phyloP scores from a whole-genome alignment of 2,797 vertebrate genomes.

The Xyrichtys novacula region DNA sequence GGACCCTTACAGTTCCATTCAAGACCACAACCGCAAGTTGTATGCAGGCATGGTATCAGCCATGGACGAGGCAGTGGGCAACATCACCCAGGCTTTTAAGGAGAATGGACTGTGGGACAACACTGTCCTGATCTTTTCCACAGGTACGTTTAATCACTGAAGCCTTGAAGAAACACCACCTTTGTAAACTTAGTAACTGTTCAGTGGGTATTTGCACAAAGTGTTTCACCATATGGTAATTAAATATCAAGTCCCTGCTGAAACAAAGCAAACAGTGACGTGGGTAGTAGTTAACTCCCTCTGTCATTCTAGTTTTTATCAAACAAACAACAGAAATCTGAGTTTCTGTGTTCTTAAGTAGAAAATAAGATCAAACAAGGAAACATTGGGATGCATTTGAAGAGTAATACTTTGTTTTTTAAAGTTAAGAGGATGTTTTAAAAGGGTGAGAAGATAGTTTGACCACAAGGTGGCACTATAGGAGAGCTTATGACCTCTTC shows the following conservation, averaged over 20 bases:
- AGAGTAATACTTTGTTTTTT: no score
- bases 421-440: neutral
- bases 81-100: slow-evolving; percentile 89
- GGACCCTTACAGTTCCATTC: slow-evolving; percentile 89
- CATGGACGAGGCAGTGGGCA: slow-evolving; percentile 96
- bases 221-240: no score
- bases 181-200: no score
- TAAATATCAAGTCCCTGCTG: no score
- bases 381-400: no score
- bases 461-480: neutral
- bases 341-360: no score
- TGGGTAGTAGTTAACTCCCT: no score
- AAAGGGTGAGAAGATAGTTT: neutral
- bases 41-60: slow-evolving; percentile 95
- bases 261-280: no score
- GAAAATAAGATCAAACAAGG: no score
- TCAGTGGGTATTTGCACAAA: no score
- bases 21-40: slow-evolving; percentile 81
- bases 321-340: no score
- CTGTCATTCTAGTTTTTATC: no score
- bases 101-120: slow-evolving; percentile 90
- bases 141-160: slow-evolving; percentile 81
- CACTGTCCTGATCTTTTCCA: slow-evolving; percentile 94
- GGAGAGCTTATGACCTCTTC: neutral
- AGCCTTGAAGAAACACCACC: neutral